Percentiles rank a stretch among this genome's conserved stretches.
Conservation (phyloP, 2,797 vertebrate species). For the Vireo griseus region DNA sequence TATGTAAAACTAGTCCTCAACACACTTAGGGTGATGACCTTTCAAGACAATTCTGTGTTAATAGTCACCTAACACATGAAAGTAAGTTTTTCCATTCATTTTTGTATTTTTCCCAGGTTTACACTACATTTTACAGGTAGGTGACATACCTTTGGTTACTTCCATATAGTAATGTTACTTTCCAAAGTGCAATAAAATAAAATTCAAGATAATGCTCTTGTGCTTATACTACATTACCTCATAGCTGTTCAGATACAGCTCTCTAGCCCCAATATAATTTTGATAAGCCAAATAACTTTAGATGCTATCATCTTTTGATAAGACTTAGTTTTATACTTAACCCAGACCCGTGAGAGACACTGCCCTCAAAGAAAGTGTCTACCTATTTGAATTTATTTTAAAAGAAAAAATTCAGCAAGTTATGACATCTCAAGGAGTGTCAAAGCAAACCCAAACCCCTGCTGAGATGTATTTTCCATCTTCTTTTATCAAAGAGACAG, state of each 20-base stretch:
- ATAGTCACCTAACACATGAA: not conserved
- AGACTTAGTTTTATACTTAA: not conserved
- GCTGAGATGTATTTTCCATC: constrained; percentile 22
- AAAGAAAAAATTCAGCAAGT: not conserved
- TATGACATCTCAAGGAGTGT: constrained; percentile 1
- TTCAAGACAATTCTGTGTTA: not conserved
- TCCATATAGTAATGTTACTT: not conserved
- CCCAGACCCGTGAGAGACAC: not conserved
- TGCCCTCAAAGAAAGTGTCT: not conserved
- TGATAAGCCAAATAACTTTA: not conserved
- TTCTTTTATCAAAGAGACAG: not conserved
- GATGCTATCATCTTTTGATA: not conserved
- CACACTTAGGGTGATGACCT: not conserved
- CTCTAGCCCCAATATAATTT: not conserved
- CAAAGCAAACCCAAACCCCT: constrained; percentile 18
- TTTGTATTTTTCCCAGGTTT: not conserved
- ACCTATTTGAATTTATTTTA: not conserved
- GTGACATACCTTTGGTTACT: not conserved
- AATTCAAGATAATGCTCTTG: not conserved
- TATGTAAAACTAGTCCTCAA: not conserved
- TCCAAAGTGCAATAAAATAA: not conserved
- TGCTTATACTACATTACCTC: not conserved
- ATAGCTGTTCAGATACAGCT: not conserved
- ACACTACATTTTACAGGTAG: not conserved
- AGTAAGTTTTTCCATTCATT: not conserved